phyloP scores from a whole-genome alignment of 1,140 invertebrate genomes.

The Melipona quadrifasciata region DNA sequence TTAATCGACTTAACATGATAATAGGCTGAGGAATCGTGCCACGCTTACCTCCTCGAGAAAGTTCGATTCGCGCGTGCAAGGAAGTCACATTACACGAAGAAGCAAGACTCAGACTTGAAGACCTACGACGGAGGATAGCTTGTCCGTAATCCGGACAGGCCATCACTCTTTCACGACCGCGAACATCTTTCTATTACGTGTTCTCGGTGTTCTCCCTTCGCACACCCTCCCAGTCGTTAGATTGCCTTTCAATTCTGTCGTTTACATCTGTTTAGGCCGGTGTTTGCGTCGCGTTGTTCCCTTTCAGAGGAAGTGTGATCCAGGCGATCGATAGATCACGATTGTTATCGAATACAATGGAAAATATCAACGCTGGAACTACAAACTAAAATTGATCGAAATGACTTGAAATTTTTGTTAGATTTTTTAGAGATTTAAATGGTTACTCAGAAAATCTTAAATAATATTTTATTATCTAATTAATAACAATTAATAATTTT shows the following conservation, averaged over 20 bases:
- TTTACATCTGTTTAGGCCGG: not conserved
- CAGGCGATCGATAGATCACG: too few relatives aligned
- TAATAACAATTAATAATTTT: too few relatives aligned
- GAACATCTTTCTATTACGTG: not conserved
- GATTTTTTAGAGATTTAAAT: too few relatives aligned
- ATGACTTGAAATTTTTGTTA: too few relatives aligned
- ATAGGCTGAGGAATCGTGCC: slow-evolving; percentile 54
- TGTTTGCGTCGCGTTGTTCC: too few relatives aligned
- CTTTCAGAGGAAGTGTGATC: too few relatives aligned
- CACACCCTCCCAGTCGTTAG: not conserved
- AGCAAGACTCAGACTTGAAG: slow-evolving; percentile 41
- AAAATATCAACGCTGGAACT: too few relatives aligned
- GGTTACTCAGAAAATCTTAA: too few relatives aligned
- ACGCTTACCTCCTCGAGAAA: slow-evolving; percentile 43
- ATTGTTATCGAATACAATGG: too few relatives aligned
- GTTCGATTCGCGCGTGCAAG: slow-evolving; percentile 48
- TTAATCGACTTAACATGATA: slow-evolving; percentile 49
- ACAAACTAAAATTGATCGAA: too few relatives aligned
- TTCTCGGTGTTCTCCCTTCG: not conserved
- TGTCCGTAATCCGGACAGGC: slow-evolving; percentile 20
- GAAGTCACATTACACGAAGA: slow-evolving; percentile 54
- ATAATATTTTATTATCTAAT: too few relatives aligned
- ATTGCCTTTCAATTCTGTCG: not conserved
- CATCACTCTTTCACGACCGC: not conserved
- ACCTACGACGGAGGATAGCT: slow-evolving; percentile 49